These are phyloP conservation scores for Planiliza haematocheilus DNA, from an alignment of 2,113 vertebrate genomes.

Conservation along the genomic window DNA sequence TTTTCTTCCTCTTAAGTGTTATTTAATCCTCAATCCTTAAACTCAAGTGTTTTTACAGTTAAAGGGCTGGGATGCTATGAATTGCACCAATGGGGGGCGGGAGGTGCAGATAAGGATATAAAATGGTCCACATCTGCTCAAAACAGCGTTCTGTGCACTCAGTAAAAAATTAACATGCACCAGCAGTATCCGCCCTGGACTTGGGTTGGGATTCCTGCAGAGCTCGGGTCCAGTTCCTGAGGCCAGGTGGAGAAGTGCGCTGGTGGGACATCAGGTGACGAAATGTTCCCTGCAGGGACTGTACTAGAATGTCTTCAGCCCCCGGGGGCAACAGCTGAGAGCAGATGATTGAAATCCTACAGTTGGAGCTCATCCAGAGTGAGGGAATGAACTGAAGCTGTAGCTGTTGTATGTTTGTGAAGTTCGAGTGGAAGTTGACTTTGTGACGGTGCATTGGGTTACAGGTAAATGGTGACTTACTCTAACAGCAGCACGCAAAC, in stretches of 20 bases:
- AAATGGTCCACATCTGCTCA: too few species aligned
- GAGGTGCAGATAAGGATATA: too few species aligned
- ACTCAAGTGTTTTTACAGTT: too few species aligned
- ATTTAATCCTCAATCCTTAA: too few species aligned
- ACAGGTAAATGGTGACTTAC: too few species aligned
- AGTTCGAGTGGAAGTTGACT: constrained; percentile 38
- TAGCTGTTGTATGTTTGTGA: not conserved
- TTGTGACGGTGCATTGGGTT: not conserved
- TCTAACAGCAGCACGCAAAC: too few species aligned
- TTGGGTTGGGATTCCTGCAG: constrained; percentile 7
- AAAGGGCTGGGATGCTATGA: too few species aligned
- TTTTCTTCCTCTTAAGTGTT: too few species aligned
- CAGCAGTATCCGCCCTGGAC: not conserved
- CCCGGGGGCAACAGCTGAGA: constrained; percentile 32
- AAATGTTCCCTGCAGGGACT: constrained; percentile 35
- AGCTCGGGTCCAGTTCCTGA: not conserved
- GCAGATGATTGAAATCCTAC: constrained; percentile 39
- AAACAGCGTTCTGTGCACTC: too few species aligned
- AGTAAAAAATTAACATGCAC: not conserved
- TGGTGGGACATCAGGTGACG: constrained; percentile 34
- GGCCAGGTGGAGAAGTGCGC: not conserved
- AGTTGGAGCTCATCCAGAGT: constrained; percentile 35
- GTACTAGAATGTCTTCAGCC: constrained; percentile 26
- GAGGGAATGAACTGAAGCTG: constrained; percentile 1
- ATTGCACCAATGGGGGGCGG: too few species aligned